Conservation (phyloP, 92 coral and sea anemone genomes). For the Plumapathes pennacea region DNA sequence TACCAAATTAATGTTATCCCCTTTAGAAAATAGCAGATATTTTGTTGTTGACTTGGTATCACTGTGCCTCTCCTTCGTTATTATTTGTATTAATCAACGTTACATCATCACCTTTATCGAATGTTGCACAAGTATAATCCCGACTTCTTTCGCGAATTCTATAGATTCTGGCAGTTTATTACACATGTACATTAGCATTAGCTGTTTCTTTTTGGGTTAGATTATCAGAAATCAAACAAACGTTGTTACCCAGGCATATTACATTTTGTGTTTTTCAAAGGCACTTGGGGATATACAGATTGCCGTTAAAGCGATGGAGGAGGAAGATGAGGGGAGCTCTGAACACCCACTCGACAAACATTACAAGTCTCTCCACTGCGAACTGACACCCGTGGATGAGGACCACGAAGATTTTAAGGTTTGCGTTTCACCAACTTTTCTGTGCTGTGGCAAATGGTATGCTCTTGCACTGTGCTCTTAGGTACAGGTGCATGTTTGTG, state of each 20-base stretch:
- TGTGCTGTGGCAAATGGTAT: too few relatives aligned
- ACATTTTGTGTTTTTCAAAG: constrained; percentile 43
- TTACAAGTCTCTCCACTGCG: constrained; percentile 82
- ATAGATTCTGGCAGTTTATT: neutral
- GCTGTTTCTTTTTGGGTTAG: neutral
- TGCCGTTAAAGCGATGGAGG: constrained; percentile 82
- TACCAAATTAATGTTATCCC: neutral
- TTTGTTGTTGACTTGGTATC: too few relatives aligned
- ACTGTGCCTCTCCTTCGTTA: too few relatives aligned
- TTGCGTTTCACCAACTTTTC: neutral
- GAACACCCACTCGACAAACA: constrained; percentile 87
- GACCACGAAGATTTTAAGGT: constrained; percentile 81
- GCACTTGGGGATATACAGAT: constrained; percentile 96
- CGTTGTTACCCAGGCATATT: neutral
- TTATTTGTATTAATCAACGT: neutral
- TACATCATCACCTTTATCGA: neutral
- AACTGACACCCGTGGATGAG: constrained; percentile 70
- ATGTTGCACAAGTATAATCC: too few relatives aligned
- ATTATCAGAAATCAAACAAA: neutral
- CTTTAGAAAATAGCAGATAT: neutral
- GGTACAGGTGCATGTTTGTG: too few relatives aligned
- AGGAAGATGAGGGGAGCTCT: constrained; percentile 54
- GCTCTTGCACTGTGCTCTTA: too few relatives aligned
- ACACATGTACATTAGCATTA: neutral
- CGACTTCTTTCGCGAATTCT: too few relatives aligned